These are phyloP conservation scores for Drosophila ironensis DNA, from an alignment of 1,140 invertebrate genomes.

Conservation along the genomic window DNA sequence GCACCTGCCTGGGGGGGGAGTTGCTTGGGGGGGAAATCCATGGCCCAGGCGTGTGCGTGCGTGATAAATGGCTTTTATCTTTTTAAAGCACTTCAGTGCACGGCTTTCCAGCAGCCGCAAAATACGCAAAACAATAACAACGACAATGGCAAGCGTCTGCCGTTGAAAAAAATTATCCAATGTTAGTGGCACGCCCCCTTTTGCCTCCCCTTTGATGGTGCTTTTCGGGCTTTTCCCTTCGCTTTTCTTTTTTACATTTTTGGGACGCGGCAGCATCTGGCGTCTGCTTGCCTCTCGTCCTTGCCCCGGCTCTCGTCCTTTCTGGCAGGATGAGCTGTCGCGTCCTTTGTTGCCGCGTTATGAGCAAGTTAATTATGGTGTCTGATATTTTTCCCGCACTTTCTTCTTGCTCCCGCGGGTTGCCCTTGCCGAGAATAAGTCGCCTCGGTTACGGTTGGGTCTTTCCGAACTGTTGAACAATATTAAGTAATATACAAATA, in stretches of 20 bases:
- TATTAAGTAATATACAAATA: too few relatives aligned
- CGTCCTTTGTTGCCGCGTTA: constrained; percentile 52
- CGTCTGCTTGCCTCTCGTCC: constrained; percentile 26
- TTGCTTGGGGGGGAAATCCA: not conserved
- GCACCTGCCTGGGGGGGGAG: constrained; percentile 21
- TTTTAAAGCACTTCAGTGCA: constrained; percentile 74
- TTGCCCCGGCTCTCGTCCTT: not conserved
- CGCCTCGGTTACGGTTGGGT: too few relatives aligned
- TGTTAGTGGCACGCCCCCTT: constrained; percentile 47
- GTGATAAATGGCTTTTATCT: constrained; percentile 80
- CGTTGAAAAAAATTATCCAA: constrained; percentile 44
- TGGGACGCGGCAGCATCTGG: constrained; percentile 48
- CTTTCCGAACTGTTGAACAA: too few relatives aligned
- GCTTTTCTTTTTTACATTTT: constrained; percentile 1
- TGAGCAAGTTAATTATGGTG: constrained; percentile 78
- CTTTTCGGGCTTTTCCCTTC: not conserved
- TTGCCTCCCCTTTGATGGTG: constrained; percentile 22
- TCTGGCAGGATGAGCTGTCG: not conserved
- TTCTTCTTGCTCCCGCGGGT: constrained; percentile 4
- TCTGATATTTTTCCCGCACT: constrained; percentile 64
- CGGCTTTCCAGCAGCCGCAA: constrained; percentile 38
- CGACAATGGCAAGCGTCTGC: constrained; percentile 27
- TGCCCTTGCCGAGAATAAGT: too few relatives aligned
- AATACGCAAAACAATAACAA: not conserved
- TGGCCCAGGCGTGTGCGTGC: constrained; percentile 43